Evolutionary conservation across 1,140 invertebrate genomes (phyloP).

Genomic region (Octopus sinensis): DNA sequence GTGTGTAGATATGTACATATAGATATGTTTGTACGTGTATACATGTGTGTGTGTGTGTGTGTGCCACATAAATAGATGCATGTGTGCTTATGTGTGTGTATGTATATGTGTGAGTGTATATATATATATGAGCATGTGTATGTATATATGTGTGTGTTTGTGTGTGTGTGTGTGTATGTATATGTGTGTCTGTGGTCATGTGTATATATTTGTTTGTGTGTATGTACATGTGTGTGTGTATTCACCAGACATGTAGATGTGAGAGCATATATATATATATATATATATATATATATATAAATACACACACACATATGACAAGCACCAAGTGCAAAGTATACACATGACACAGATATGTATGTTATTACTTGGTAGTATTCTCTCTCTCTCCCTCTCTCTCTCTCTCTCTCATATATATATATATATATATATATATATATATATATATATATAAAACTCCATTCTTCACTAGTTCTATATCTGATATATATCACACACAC

Average conservation of each 20-base stretch:
- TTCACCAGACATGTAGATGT: not conserved
- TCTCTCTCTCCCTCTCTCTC: too few relatives aligned
- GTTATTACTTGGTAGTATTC: too few relatives aligned
- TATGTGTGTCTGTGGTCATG: not conserved
- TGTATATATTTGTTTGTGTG: not conserved
- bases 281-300: conserved; percentile 1
- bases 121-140: not conserved
- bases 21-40: not conserved
- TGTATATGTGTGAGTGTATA: not conserved
- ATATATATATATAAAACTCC: too few relatives aligned
- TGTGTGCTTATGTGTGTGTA: not conserved
- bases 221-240: not conserved
- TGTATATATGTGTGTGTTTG: not conserved
- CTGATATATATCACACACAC: too few relatives aligned
- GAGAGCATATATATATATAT: not conserved
- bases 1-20: not conserved
- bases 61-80: not conserved
- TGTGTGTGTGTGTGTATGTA: not conserved
- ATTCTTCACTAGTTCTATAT: too few relatives aligned
- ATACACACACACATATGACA: too few relatives aligned
- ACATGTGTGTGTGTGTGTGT: not conserved
- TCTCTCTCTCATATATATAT: too few relatives aligned
- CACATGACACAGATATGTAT: not conserved
- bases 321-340: not conserved
- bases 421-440: too few relatives aligned